phyloP scores from a whole-genome alignment of 1,140 invertebrate genomes.

The Drosophila trapezifrons region DNA sequence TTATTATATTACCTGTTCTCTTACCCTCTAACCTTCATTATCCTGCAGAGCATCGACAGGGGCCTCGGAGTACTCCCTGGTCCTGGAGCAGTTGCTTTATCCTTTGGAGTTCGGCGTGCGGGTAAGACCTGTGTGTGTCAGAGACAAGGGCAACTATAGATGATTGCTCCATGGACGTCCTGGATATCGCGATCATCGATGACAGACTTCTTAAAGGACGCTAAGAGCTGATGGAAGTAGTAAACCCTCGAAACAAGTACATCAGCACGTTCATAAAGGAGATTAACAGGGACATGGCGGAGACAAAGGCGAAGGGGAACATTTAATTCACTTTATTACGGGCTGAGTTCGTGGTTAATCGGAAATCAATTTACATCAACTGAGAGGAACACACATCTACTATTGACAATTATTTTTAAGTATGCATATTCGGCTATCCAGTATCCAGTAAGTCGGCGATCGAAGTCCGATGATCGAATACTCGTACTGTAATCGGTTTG shows the following conservation, averaged over 20 bases:
- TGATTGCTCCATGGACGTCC: rapidly evolving
- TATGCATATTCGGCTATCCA: constrained; percentile 45
- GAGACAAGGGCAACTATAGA: rapidly evolving
- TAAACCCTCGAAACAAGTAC: background rate
- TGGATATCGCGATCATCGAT: background rate
- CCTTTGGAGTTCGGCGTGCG: constrained; percentile 11
- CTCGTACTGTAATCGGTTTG: constrained; percentile 21
- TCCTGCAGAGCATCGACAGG: background rate
- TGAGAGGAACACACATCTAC: constrained; percentile 70
- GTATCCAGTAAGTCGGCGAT: constrained; percentile 22
- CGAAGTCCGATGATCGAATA: constrained; percentile 12
- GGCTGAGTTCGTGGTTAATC: constrained; percentile 59
- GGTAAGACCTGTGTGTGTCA: constrained; percentile 24
- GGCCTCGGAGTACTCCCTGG: background rate
- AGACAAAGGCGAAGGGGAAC: constrained; percentile 32
- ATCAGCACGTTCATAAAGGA: background rate
- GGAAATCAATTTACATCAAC: constrained; percentile 71
- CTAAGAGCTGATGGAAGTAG: constrained; percentile 4
- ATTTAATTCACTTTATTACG: constrained; percentile 76
- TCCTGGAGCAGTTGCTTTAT: constrained; percentile 3
- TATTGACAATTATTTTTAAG: constrained; percentile 69
- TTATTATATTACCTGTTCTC: background rate
- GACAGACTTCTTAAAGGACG: background rate
- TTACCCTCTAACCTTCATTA: background rate
- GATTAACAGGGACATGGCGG: background rate